Percentiles rank a stretch among this genome's conserved stretches.
Conservation (phyloP, 2,888 invertebrate species). For the Cryptophagus acutangulus region DNA sequence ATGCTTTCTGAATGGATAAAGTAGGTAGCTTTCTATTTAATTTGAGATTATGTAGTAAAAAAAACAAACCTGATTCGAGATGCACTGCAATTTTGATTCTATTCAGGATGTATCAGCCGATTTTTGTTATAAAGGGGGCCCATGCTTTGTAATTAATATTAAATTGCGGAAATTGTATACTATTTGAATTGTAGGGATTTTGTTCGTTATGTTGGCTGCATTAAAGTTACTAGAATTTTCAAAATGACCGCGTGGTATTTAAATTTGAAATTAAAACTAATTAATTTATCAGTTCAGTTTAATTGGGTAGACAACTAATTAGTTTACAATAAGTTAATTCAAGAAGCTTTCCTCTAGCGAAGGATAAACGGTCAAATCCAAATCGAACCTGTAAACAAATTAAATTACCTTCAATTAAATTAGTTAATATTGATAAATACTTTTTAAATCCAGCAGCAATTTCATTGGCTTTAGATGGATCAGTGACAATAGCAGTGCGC, state of each 20-base stretch:
- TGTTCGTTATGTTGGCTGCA: not conserved
- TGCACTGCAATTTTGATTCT: too few species aligned
- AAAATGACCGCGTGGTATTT: too few species aligned
- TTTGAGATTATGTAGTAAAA: not conserved
- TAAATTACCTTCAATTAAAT: constrained; percentile 5
- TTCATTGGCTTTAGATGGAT: constrained; percentile 68
- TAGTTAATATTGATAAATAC: constrained; percentile 43
- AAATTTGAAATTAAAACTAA: too few species aligned
- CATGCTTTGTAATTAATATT: too few species aligned
- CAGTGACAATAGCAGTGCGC: constrained; percentile 70
- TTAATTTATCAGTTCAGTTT: too few species aligned
- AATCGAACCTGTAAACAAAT: constrained; percentile 19
- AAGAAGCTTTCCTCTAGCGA: constrained; percentile 21
- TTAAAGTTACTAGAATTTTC: too few species aligned
- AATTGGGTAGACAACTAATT: too few species aligned
- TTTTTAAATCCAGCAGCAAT: constrained; percentile 61
- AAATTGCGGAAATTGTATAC: too few species aligned
- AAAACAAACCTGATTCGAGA: too few species aligned
- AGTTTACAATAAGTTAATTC: constrained; percentile 10
- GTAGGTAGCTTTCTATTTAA: not conserved
- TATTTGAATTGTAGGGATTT: not conserved
- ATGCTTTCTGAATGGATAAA: not conserved
- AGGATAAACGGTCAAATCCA: constrained; percentile 18
- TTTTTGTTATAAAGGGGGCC: too few species aligned
- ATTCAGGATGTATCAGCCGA: too few species aligned